Evolutionary conservation across 1,140 invertebrate species (phyloP), one percentile per base, ranked within the genome.

Genomic region (Trachymyrmex septentrionalis): DNA sequence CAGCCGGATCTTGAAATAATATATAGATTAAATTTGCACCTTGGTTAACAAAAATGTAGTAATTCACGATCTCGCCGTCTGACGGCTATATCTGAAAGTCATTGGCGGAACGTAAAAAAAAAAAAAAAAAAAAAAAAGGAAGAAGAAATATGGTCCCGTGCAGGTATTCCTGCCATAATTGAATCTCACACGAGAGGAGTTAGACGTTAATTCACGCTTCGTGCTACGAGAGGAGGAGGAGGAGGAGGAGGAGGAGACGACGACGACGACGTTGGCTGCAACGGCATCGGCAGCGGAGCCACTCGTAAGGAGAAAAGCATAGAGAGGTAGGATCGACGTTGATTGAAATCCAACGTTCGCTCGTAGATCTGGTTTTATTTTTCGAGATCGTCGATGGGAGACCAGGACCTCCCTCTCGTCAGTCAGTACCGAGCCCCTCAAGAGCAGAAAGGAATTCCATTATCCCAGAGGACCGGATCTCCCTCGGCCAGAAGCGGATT

Each of bases 361-460:
- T 59, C 69, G 66, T 63, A 77, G 86, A 76, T 67, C 44, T 50
- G 88, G 19, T 84, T 89, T 87, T 89, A 89, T 87, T 89, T 89
- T 88, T 53, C 66, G 16, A 73, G 88, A 82, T 88, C 53, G 50
- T 77, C 63, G 71, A 67, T 21, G 55, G 55, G 76, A 75, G 72
- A 61, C 77, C 81, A 61, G 67, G 61, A 76, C 66, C 81, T 87
- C 21, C 55, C 59, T 55, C 88, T 55, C 88, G 88, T 85, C 78
- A 73, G 66, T 80, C 78, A 73, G 66, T 80, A 27, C 44, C 50
- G 78, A 61, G 55, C 67, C 64, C 67, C 64, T 73, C 38, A 85
- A 89, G 88, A 77, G 75, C 10, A 91, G 61, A 55, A 88, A 91
- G 87, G 87, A 91, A 91, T 91, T 91, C 89, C 87, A 91, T 91